A percentile compares a stretch with the other conserved stretches of the same genome.
phyloP scores from a whole-genome alignment of 2,113 vertebrate species.

The cattle (Bos taurus) region DNA sequence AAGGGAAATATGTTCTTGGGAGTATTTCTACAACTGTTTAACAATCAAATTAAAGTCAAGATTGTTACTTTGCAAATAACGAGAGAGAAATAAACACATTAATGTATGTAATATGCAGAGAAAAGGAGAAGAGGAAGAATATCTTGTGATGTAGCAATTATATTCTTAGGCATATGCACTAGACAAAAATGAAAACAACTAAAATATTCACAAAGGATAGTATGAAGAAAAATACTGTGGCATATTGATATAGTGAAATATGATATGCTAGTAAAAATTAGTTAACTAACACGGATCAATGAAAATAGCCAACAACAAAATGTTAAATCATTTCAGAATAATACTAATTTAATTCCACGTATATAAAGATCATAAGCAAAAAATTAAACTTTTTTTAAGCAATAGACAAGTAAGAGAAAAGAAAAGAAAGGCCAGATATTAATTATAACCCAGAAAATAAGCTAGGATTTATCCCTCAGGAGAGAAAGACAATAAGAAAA shows the following conservation, averaged over 20 bases:
- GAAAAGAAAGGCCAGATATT: background rate
- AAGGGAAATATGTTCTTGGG: background rate
- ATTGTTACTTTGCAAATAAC: constrained; percentile 12
- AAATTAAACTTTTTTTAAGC: background rate
- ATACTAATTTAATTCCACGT: background rate
- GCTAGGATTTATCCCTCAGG: background rate
- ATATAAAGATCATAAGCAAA: background rate
- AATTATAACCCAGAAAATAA: background rate
- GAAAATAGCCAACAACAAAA: background rate
- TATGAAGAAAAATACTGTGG: background rate
- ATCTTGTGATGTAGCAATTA: background rate
- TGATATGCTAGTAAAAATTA: background rate
- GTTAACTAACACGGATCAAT: background rate
- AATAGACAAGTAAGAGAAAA: background rate
- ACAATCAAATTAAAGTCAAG: background rate
- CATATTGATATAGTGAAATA: background rate
- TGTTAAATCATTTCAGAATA: background rate
- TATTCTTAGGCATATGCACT: background rate
- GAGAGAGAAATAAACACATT: background rate
- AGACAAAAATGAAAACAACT: background rate
- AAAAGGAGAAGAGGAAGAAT: background rate
- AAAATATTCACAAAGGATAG: background rate
- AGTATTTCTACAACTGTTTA: background rate
- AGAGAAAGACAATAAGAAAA: background rate
- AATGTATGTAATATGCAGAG: background rate